Base-by-base conservation (phyloP, 2,113 vertebrate species). In the Ariopsis seemanni region DNA sequence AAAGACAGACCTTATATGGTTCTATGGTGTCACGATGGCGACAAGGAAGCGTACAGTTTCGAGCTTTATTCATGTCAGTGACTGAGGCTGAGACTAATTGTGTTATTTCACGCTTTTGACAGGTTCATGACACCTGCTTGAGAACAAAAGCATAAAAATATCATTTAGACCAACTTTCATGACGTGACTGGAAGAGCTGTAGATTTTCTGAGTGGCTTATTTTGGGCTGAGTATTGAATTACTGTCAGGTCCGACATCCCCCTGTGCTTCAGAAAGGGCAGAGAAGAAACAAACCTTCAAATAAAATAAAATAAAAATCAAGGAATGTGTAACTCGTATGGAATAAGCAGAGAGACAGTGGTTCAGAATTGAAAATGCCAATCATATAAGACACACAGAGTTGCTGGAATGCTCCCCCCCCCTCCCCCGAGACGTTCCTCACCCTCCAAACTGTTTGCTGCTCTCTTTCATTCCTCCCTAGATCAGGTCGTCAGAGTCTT, bases 271-370 rank as follows among this genome's bases (percentile, higher is more conserved):
- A 71, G 78, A 85, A n/a, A 85, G 81, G 12, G 80, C 55, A 86
- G 18, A 84, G 63, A 90, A 86, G 7, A 58, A 52, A 82, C 42
- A 83, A 53, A 74, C 89, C 90, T 89, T 27, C 14, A 27, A 83
- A 75, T 20, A 62, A 77, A 63, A 42, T 42, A 42, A 42, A 42
- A 42, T 42, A 88, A 92, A 42, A 42, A 42, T 42, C 3, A 88
- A 91, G 90, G 89, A 93, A 93, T 90, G 92, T 91, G 84, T 83
- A 86, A 90, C 78, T 82, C 52, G 57, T 62, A 78, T 22, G 74
- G 58, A 90, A 88, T 14, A 84, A 52, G 50, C 48, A 12, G 55
- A 83, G 55, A 17, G 42, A 42, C 42, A 42, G 18, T 83, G 71
- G 34, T 69, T 78, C 53, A 42, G 74, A 77, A 85, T 27, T 57